Evolutionary conservation across 2,888 invertebrate genomes (phyloP), one percentile per base, ranked within the genome.

Genomic region (Brachyopa scutellaris): DNA sequence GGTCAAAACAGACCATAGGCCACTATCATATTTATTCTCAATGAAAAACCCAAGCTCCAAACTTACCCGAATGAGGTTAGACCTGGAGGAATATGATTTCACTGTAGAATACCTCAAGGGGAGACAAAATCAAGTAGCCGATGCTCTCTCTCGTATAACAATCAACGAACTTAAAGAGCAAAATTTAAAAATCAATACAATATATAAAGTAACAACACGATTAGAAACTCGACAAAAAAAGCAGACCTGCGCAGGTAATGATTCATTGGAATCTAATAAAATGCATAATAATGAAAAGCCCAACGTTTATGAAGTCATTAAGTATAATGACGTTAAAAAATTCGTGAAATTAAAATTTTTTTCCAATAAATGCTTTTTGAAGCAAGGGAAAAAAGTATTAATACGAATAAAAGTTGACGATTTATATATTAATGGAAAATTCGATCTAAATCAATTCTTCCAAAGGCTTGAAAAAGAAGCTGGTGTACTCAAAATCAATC

Each of bases 31-130:
- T n/a, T n/a, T n/a, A n/a, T n/a, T n/a, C 19, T 70, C 84, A 15
- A 78, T 86, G 69, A 80, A 76, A 62, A 85, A 86, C 70, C 85
- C 86, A 0, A 72, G 78, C 2, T 85, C 85, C 13, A 85, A 85
- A 73, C 59, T 87, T 31, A 85, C 84, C 9, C 85, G 85, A 79
- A 86, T 85, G 73, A 73, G 86, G 42, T 64, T 86, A 15, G 79
- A 83, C 11, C 61, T 38, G n/a, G n/a, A n/a, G n/a, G n/a, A n/a
- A n/a, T n/a, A n/a, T n/a, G n/a, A n/a, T n/a, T n/a, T n/a, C n/a
- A 36, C 40, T 6, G 73, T 86, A 17, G 66, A 85, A 38, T 72
- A 85, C 40, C 73, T 85, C 17, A 84, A 62, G 76, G 84, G 84
- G 0, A 85, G 84, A 53, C 72, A 84, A 42, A 84, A 77, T 51